A percentile compares a stretch with the other conserved stretches of the same genome.
phyloP scores from a whole-genome alignment of 2,888 invertebrate genomes.

The Caradrina clavipalpis region DNA sequence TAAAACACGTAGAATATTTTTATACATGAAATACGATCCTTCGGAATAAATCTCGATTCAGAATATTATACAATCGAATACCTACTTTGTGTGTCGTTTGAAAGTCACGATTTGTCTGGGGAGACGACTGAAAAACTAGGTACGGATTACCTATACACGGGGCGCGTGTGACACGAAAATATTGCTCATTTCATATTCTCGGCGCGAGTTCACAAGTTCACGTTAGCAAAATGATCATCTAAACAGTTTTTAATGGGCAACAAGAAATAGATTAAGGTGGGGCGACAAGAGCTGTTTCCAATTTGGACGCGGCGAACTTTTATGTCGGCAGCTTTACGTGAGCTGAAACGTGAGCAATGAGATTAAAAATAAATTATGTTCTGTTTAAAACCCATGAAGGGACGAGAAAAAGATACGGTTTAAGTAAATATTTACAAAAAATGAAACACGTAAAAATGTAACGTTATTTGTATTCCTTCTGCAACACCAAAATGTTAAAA shows the following conservation, averaged over 20 bases:
- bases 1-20: constrained; percentile 11
- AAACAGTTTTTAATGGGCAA: constrained; percentile 60
- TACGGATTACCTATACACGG: constrained; percentile 3
- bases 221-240: constrained; percentile 44
- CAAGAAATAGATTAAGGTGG: constrained; percentile 71
- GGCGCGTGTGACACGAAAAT: constrained; percentile 14
- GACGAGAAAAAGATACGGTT: constrained; percentile 64
- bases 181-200: constrained; percentile 45
- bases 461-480: constrained; percentile 16
- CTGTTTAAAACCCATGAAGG: constrained; percentile 77
- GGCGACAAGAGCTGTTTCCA: constrained; percentile 82
- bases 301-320: constrained; percentile 87
- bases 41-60: constrained; percentile 23
- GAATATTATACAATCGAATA: constrained; percentile 34
- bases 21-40: background rate
- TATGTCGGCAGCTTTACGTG: constrained; percentile 88
- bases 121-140: constrained; percentile 27
- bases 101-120: constrained; percentile 44
- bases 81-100: constrained; percentile 25
- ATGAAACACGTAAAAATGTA: no score
- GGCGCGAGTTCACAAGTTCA: constrained; percentile 34
- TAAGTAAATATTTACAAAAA: constrained; percentile 18
- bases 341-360: constrained; percentile 87
- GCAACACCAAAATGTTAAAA: constrained; percentile 5
- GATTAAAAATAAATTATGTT: constrained; percentile 89